Evolutionary conservation across 2,888 invertebrate species (phyloP), one percentile per base, ranked within the genome.

Genomic region (Rhopalosiphum nymphaeae): DNA sequence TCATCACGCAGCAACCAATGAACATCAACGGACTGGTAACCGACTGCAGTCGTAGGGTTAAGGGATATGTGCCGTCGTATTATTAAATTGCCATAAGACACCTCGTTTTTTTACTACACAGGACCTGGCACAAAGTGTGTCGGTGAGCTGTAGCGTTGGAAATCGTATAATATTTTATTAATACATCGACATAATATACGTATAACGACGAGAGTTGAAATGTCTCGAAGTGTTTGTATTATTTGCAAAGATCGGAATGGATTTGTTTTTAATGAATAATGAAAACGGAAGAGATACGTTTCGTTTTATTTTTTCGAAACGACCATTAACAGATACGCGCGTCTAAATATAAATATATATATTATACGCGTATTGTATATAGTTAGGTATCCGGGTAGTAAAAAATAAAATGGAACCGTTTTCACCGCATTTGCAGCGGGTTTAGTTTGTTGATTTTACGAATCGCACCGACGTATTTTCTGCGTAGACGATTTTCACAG

Each of bases 191-290:
- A 36, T 78, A 36, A 26, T 36, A 36, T 7, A 78, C 21, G 36
- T 36, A 16, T 21, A 36, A 21, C 9, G 21, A 9, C 21, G 36
- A 21, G 16, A 78, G 21, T 36, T 78, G 21, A 78, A 46, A 46
- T 46, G 44, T 46, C 44, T 36, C 7, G 10, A 0, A n/a, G n/a
- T 29, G 13, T 10, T 29, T 78, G 36, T 7, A 78, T 36, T 78
- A 36, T 78, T 78, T 36, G 4, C 78, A 3, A 78, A 21, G 2
- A 3, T 36, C 1, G 78, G 7, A 78, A 78, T 9, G 36, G 7
- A 78, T 78, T 78, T 78, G 78, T 78, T 78, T 78, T 78, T 78
- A 36, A 78, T 78, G 78, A 78, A 78, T 78, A 36, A 78, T 78
- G 78, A 36, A 78, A 67, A 67, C 5, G 67, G n/a, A 4, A 5